Base-by-base conservation (phyloP, 2,888 invertebrate genomes). In the Crepidodera aurea region DNA sequence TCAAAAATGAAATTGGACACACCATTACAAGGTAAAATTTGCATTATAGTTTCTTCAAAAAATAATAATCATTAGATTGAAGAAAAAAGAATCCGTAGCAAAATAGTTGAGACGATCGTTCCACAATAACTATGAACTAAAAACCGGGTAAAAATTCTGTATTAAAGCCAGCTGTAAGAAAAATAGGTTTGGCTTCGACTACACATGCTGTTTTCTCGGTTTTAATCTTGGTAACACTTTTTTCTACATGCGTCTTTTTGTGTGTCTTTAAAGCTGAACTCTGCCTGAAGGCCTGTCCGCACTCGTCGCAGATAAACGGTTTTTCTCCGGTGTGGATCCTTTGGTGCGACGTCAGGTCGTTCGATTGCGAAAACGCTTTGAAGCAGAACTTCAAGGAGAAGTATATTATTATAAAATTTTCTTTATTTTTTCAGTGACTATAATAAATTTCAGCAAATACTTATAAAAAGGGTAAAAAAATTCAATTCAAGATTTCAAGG, bases 191-290 rank as follows among this genome's bases (percentile, higher is more conserved):
- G 1, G 51, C 39, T 25, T 57, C 57, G 0, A 57, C 42, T 8
- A 44, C 27, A 8, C 37, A 51, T 1, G 7, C 12, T 16, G 27
- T 10, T 25, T 53, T 40, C 12, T 53, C 53, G 13, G n/a, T 32
- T 44, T 54, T 54, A 29, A 27, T 40, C n/a, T 6, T 12, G 40
- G 25, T 6, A 34, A 34, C 2, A 22, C 40, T 29, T 44, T 66
- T 67, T 5, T 67, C 67, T 2, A 65, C 67, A 48, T 82, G 82
- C 0, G 77, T 78, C 68, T 80, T 81, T 64, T 81, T 81, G 63
- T 82, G 82, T 0, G 80, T 79, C 66, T 81, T 81, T 50, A 82
- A 67, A 2, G 81, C 81, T 0, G 82, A 81, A 71, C 77, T 81
- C 66, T 82, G 82, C 62, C 82, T 70, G 62, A 82, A 82, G 0